Base-by-base conservation (phyloP, 2,797 vertebrate genomes). In the Harpagifer antarcticus region DNA sequence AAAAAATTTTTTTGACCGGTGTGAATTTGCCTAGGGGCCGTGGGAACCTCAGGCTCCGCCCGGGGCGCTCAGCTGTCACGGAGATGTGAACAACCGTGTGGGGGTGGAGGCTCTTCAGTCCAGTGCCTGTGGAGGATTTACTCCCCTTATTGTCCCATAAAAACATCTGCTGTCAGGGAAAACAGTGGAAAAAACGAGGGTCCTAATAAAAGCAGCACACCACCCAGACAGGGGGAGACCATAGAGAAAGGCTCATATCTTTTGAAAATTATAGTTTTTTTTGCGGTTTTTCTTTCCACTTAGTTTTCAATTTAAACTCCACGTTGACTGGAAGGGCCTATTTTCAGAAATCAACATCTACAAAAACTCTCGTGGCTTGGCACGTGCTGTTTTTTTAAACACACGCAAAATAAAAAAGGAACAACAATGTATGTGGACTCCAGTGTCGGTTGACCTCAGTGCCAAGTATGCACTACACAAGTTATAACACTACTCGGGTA, bases 31-130 rank as follows among this genome's bases (percentile, higher is more conserved):
- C 50, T 42, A 19, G 72, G 76, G 86, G 78, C 75, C 63, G 72
- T 90, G 90, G 83, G 91, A 90, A 88, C 71, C 76, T 40, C 33
- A 16, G 52, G 60, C 70, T 76, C 65, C 23, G 16, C 50, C 63
- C 73, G 47, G 56, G 65, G 71, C 49, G 1, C 80, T 85, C 78
- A 80, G 57, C 81, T 88, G 84, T 78, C 91, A 92, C 85, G 0
- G 79, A 72, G 72, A 74, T 78, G 91, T 86, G 90, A 92, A 91
- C 86, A 89, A 78, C 84, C 76, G 62, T 57, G 69, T 44, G 82
- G 74, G 76, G 83, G 73, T 27, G 56, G 75, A 59, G 47, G 44
- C 40, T 71, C 55, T 50, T 16, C 62, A 10, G 57, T 33, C 12
- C 70, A 14, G 43, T 27, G 49, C 47, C 47, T 14, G 72, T 55